Evolutionary conservation across 1,140 invertebrate species (phyloP), one percentile per base, ranked within the genome.

Genomic region (Panulirus ornatus): DNA sequence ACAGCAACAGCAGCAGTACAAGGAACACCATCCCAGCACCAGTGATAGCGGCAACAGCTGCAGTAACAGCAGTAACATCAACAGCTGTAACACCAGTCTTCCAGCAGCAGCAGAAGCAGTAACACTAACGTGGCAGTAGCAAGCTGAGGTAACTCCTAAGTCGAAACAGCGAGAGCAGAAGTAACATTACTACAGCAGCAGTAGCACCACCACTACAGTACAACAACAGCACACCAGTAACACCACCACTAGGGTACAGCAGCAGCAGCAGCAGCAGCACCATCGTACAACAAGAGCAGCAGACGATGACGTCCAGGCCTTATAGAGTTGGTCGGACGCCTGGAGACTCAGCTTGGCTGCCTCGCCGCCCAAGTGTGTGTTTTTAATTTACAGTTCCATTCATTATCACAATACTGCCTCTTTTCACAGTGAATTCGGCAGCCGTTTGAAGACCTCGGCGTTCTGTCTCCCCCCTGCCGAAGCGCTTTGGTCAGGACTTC

Each of bases 331-430:
- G n/a, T 3, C 19, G 54, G 54, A 22, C 14, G 11, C 16, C 54
- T 22, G 11, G n/a, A 66, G 58, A 27, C 0, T 66, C 58, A 66
- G 2, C 58, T 66, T 66, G 3, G 58, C 42, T 38, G 22, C 42
- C n/a, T 79, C 42, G 27, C 42, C 42, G 44, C n/a, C 51, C 76
- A 51, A 79, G 42, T 79, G 75, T 76, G 75, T 76, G 76, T 51
- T 79, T 79, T 79, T 75, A 51, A 51, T 79, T 51, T 79, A 79
- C 76, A 22, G 42, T 79, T 38, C 6, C 76, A 79, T 79, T 79
- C 42, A 79, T 44, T 79, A 51, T 51, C 42, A 44, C 76, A 44
- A 51, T 44, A 30, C 8, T 42, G 38, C 19, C 42, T 79, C 44
- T 51, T 79, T 79, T 79, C 30, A n/a, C 38, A 44, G 76, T 34